Conservation (phyloP, 2,113 vertebrate species). For the Cygnus buccinator region DNA sequence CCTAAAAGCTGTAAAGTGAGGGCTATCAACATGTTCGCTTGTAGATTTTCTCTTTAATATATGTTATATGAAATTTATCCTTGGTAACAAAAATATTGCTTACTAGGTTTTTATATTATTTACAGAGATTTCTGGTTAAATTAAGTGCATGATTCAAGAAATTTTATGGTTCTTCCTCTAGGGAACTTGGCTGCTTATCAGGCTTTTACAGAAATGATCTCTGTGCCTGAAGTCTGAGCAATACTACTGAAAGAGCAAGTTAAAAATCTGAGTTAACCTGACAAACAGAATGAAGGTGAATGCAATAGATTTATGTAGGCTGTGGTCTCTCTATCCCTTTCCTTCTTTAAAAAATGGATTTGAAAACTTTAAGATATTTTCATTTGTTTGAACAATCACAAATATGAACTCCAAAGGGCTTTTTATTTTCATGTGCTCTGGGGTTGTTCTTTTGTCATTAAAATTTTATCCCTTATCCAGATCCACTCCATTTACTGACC, state of each 20-base stretch:
- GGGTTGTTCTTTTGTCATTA: background rate
- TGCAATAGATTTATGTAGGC: background rate
- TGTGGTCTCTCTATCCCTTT: background rate
- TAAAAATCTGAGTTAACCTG: background rate
- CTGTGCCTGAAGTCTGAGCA: background rate
- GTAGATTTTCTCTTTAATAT: background rate
- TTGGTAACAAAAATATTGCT: background rate
- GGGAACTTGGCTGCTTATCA: background rate
- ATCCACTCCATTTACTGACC: background rate
- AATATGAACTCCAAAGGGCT: background rate
- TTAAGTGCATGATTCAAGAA: background rate
- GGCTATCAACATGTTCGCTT: background rate
- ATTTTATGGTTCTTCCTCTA: background rate
- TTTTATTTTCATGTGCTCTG: background rate
- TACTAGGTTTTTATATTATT: background rate
- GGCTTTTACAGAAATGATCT: background rate
- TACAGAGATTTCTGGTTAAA: background rate
- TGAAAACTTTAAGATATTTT: background rate
- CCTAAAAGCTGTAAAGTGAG: background rate
- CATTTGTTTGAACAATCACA: background rate
- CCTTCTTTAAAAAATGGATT: background rate
- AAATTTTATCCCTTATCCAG: background rate
- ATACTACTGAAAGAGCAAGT: background rate
- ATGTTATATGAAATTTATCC: background rate
- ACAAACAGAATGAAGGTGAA: background rate